Percentiles rank a stretch among this genome's conserved stretches.
These are phyloP conservation scores for Alligator sinensis DNA, from an alignment of 2,113 vertebrate species.

Conservation along the genomic window DNA sequence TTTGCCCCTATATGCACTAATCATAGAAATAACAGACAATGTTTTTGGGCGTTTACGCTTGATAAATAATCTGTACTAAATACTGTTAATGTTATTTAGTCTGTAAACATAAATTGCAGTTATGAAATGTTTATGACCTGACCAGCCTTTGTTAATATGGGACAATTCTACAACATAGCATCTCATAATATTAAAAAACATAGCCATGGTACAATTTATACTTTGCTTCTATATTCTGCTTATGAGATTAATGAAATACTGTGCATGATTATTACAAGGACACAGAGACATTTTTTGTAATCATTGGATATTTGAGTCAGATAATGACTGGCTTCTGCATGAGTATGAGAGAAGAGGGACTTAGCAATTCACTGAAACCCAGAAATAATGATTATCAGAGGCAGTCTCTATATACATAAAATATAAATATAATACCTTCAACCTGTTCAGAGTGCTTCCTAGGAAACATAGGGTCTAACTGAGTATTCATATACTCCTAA, in stretches of 20 bases:
- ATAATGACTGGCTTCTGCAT: constrained; percentile 1
- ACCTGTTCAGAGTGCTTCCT: neutral
- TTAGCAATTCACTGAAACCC: neutral
- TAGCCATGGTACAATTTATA: neutral
- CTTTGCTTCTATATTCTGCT: neutral
- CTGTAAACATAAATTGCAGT: neutral
- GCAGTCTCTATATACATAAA: neutral
- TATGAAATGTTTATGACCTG: neutral
- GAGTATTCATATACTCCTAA: neutral
- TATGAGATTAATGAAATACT: neutral
- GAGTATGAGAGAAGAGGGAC: neutral
- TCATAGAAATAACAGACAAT: neutral
- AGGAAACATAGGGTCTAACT: neutral
- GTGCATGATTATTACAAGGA: neutral
- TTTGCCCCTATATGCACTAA: neutral
- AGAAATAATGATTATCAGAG: constrained; percentile 21
- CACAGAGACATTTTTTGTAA: no score
- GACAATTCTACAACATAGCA: neutral
- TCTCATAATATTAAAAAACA: neutral
- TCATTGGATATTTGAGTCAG: no score
- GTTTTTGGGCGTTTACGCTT: neutral
- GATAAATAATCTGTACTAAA: constrained; percentile 17
- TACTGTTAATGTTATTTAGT: neutral
- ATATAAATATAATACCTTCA: neutral
- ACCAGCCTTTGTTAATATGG: constrained; percentile 14